Base-by-base conservation (phyloP, 2,888 invertebrate genomes). In the Mythimna lalbum region DNA sequence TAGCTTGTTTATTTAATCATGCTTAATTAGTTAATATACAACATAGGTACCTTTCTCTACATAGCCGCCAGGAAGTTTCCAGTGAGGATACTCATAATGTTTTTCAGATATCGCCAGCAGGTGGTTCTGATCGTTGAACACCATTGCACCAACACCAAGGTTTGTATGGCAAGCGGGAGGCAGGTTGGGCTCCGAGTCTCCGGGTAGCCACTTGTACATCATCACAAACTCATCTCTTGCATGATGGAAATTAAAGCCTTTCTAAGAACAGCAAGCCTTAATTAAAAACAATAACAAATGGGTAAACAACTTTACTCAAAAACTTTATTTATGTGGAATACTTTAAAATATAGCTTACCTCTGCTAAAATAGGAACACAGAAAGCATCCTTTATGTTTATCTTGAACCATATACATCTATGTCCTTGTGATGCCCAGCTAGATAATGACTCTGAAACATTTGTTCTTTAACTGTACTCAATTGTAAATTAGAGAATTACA, bases 61-160 rank as follows among this genome's bases (percentile, higher is more conserved):
- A 94, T 98, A 98, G 65, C 99, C 99, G 66, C 99, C 99, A 19
- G 99, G 99, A 12, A 99, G 95, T 93, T 99, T 99, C 99, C 99
- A 99, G 86, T 97, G 97, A 3, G 97, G 96, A 69, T 94, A 93
- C 21, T 96, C 91, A 85, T 96, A 96, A 89, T 97, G 97, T 88
- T 97, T 97, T 90, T 99, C 99, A 75, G 97, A 97, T 49, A 99
- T 97, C 1, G 98, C 98, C 68, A 99, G 95, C 63, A 99, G 90
- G 90, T 98, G 97, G 52, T 97, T 95, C 2, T 96, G 96, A 1
- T 97, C 96, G 89, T 98, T 98, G 5, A 98, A 96, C 23, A 99
- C 98, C 85, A 99, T 96, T 0, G 98, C 98, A 23, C 98, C 99
- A 5, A 98, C 98, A 50, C 99, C 99, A 86, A 96, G 81, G 90